Conservation (phyloP, 2,797 vertebrate species). For the Allobates femoralis region DNA sequence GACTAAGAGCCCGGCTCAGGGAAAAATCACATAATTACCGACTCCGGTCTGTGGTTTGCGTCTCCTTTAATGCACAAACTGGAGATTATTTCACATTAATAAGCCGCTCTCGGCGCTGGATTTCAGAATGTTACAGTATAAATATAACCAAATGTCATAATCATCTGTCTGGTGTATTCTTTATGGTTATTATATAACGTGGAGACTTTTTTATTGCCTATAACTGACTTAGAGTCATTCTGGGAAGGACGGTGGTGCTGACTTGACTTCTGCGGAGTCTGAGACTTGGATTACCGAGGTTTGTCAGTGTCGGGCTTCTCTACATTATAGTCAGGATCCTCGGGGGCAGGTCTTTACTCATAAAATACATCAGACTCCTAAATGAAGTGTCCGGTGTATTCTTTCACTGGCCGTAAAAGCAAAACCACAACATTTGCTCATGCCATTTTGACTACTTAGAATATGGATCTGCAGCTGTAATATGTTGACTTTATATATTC, state of each 20-base stretch:
- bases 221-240: background rate
- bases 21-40: conserved; percentile 30
- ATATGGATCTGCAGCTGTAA: no score
- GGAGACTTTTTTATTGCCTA: background rate
- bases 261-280: background rate
- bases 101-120: background rate
- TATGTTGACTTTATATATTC: no score
- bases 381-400: no score
- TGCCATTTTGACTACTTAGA: no score
- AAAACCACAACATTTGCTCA: no score
- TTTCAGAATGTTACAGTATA: background rate
- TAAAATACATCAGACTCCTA: no score
- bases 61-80: background rate
- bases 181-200: background rate
- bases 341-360: no score
- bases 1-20: background rate
- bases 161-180: background rate
- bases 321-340: no score
- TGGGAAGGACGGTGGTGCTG: background rate
- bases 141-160: background rate
- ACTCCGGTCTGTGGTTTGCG: conserved; percentile 1
- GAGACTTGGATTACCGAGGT: background rate
- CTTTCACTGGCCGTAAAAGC: no score
- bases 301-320: no score
- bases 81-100: background rate